Conservation (phyloP, 2,888 invertebrate genomes). For the Trachelus troglodyta region DNA sequence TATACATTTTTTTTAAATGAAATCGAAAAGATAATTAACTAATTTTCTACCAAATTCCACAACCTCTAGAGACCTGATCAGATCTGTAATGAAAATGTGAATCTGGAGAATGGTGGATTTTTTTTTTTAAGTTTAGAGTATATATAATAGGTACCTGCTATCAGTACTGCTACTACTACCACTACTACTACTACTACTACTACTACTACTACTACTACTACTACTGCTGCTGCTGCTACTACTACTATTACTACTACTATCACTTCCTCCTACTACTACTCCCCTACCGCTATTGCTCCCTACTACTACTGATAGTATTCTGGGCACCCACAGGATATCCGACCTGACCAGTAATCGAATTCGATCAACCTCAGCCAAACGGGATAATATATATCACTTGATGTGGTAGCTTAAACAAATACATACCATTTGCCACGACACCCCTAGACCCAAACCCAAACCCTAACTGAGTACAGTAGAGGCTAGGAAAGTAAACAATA, state of each 20-base stretch:
- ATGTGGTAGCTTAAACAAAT: slow-evolving; percentile 37
- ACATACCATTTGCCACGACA: slow-evolving; percentile 33
- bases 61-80: no score
- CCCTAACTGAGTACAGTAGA: not conserved
- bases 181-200: no score
- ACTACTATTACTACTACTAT: not conserved
- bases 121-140: not conserved
- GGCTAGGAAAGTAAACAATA: slow-evolving; percentile 20
- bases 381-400: slow-evolving; percentile 28
- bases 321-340: slow-evolving; percentile 30
- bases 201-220: no score
- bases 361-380: slow-evolving; percentile 36
- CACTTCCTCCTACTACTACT: no score
- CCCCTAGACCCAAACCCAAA: slow-evolving; percentile 1
- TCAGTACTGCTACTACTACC: no score
- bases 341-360: slow-evolving; percentile 41
- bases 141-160: not conserved
- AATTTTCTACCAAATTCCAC: not conserved
- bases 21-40: not conserved
- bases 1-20: not conserved
- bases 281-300: no score
- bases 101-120: not conserved
- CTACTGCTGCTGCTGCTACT: no score
- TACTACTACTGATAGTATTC: not conserved
- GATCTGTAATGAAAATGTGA: not conserved